Evolutionary conservation across 2,797 vertebrate species (phyloP), one percentile per base, ranked within the genome.

Genomic region (Cuculus canorus): DNA sequence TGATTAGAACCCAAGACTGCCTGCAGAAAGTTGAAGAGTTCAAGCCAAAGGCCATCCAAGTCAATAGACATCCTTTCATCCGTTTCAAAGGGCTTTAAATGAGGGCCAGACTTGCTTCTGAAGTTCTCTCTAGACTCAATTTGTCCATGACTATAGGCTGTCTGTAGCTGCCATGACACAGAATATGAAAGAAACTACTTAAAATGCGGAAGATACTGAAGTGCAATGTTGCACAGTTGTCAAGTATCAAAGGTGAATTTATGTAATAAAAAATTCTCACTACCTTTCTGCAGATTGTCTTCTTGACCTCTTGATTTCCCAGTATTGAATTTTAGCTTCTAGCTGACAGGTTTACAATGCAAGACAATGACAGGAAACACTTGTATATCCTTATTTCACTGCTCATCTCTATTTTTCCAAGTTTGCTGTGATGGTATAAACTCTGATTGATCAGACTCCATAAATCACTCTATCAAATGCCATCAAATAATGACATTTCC

Each of bases 161-260:
- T 65, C 24, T 92, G 73, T 86, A 85, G 68, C 81, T 95, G 81
- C 71, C 68, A 82, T 63, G 45, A 56, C 56, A 70, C n/a, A 80
- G 75, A 86, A 82, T 79, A 81, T 75, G 69, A 95, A 76, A 86
- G 60, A 80, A 93, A 53, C 35, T 73, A 48, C 48, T 88, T 94
- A 82, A 90, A 95, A 87, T 84, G 71, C 84, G 41, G 60, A 65
- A 93, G 60, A 70, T 54, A 83, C 43, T 92, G 79, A 91, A 90
- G 82, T 88, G 63, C 39, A 83, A 75, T 91, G 8, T 72, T 79
- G 41, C 28, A 53, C 25, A 72, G 28, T 70, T 93, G 63, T 85
- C 53, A 66, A 72, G 32, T 83, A 94, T 75, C 37, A 75, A 92
- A 95, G 69, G 50, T 89, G 79, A 88, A 75, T 81, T 87, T 97